A percentile compares a stretch with the other conserved stretches of the same genome.
phyloP scores from a whole-genome alignment of 2,797 vertebrate genomes.

The Parambassis ranga region DNA sequence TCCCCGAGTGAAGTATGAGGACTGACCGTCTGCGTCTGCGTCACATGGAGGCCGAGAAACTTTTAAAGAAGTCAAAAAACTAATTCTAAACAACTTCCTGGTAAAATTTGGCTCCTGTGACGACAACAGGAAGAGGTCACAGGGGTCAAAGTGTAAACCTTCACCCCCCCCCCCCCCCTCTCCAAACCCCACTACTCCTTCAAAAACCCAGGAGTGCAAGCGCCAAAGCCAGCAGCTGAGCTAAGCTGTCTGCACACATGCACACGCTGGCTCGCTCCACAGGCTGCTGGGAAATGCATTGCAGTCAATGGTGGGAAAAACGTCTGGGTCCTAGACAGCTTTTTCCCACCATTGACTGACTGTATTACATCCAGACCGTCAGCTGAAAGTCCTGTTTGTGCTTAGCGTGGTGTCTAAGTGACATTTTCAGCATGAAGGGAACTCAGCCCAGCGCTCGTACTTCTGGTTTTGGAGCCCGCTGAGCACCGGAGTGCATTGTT shows the following conservation, averaged over 20 bases:
- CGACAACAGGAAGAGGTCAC: conserved; percentile 23
- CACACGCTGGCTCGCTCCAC: conserved; percentile 38
- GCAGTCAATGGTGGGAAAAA: conserved; percentile 73
- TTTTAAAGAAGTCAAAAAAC: too few species aligned
- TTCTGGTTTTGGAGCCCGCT: too few species aligned
- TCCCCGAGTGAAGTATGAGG: too few species aligned
- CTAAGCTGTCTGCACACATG: conserved; percentile 45
- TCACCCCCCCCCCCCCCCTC: too few species aligned
- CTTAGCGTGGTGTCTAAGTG: background rate
- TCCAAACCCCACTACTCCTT: too few species aligned
- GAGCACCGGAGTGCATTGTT: too few species aligned
- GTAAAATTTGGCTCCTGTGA: too few species aligned
- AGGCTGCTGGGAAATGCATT: conserved; percentile 50
- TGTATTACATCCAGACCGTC: conserved; percentile 17
- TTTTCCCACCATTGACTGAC: conserved; percentile 66
- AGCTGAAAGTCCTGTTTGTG: background rate
- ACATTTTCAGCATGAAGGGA: background rate
- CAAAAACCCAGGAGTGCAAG: conserved; percentile 29
- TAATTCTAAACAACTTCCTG: too few species aligned
- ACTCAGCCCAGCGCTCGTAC: too few species aligned
- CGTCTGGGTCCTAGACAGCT: conserved; percentile 65
- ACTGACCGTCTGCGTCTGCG: too few species aligned
- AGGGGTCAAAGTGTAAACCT: conserved; percentile 42
- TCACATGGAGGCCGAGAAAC: background rate
- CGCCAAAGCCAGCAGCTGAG: conserved; percentile 57